A percentile compares a stretch with the other conserved stretches of the same genome.
phyloP scores from a whole-genome alignment of 2,888 invertebrate genomes.

The Theretra japonica region DNA sequence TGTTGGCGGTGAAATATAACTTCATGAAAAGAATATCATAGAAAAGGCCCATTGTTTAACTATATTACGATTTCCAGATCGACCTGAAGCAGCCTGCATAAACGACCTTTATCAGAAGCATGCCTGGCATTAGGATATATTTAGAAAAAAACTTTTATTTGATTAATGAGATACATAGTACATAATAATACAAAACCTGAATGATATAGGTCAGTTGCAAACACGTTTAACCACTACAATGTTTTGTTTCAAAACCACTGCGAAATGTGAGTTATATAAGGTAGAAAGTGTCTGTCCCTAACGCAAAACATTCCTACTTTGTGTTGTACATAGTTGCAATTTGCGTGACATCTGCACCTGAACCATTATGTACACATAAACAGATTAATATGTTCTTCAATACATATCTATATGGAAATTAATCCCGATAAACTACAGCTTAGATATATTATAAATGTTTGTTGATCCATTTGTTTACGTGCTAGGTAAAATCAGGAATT shows the following conservation, averaged over 20 bases:
- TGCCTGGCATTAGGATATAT: neutral
- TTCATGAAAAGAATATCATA: too few species aligned
- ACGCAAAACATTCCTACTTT: constrained; percentile 10
- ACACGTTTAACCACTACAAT: neutral
- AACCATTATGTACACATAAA: neutral
- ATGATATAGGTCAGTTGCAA: constrained; percentile 2
- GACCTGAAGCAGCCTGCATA: too few species aligned
- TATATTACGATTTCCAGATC: too few species aligned
- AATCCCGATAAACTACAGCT: too few species aligned
- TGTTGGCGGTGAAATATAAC: too few species aligned
- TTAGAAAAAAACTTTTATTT: neutral
- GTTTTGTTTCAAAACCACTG: constrained; percentile 59
- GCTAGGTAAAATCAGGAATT: too few species aligned
- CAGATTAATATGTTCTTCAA: neutral
- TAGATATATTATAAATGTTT: too few species aligned
- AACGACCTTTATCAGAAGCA: too few species aligned
- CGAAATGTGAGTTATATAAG: constrained; percentile 60
- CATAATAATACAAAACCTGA: constrained; percentile 13
- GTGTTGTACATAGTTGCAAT: constrained; percentile 33
- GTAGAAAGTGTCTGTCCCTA: constrained; percentile 58
- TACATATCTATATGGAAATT: too few species aligned
- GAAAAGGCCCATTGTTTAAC: too few species aligned
- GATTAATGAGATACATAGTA: neutral
- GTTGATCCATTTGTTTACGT: too few species aligned
- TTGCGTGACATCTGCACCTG: neutral